A percentile compares a stretch with the other conserved stretches of the same genome.
Evolutionary conservation across 2,113 vertebrate species (phyloP).

Genomic region (Syngnathus scovelli): DNA sequence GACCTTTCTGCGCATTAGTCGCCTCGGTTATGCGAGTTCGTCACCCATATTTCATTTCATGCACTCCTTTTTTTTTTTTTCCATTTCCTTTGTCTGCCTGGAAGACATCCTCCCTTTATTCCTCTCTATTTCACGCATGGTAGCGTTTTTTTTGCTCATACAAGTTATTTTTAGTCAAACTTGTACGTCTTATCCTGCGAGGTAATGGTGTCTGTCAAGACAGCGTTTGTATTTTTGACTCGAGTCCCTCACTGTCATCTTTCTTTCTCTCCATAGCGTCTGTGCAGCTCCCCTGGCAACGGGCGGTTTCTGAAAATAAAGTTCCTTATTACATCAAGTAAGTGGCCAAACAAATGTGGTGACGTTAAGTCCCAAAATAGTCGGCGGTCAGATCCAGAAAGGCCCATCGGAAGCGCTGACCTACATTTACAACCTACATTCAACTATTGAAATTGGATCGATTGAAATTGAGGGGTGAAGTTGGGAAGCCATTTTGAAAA

Average conservation of each 20-base stretch:
- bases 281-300: constrained; percentile 78
- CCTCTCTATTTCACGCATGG: constrained; percentile 25
- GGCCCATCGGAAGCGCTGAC: not conserved
- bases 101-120: not conserved
- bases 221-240: constrained; percentile 14
- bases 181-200: constrained; percentile 18
- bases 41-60: not conserved
- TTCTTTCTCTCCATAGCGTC: constrained; percentile 73
- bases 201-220: constrained; percentile 31
- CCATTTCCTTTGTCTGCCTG: not conserved
- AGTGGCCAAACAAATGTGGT: constrained; percentile 59
- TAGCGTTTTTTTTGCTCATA: constrained; percentile 6
- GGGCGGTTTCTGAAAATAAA: constrained; percentile 87
- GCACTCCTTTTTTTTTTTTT: not conserved
- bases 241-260: constrained; percentile 14
- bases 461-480: not conserved
- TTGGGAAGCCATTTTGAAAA: no score
- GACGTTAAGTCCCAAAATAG: not conserved
- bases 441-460: not conserved
- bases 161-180: constrained; percentile 34
- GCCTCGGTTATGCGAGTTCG: not conserved
- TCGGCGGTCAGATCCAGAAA: not conserved
- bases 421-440: not conserved
- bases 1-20: constrained; percentile 10
- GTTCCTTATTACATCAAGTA: constrained; percentile 96